phyloP scores from a whole-genome alignment of 2,113 vertebrate species.

The Pollachius pollachius region DNA sequence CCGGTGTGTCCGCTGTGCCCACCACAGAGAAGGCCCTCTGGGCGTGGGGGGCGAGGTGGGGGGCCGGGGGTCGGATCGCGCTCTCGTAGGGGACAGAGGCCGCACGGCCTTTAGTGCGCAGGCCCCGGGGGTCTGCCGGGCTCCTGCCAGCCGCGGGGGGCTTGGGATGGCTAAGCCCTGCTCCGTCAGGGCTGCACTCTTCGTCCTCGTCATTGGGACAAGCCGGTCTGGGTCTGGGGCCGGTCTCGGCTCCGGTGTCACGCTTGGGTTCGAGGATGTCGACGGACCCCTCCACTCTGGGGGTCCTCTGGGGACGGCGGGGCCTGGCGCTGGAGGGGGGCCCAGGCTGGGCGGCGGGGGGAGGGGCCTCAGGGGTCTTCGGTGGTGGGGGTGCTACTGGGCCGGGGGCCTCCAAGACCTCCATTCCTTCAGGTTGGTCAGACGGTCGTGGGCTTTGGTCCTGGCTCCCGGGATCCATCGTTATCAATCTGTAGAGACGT shows the following conservation, averaged over 20 bases:
- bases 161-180: slow-evolving; percentile 38
- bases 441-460: slow-evolving; percentile 39
- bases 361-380: slow-evolving; percentile 11
- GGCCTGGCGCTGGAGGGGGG: slow-evolving; percentile 40
- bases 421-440: slow-evolving; percentile 20
- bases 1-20: slow-evolving; percentile 70
- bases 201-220: neutral
- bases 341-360: slow-evolving; percentile 7
- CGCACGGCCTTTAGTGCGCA: slow-evolving; percentile 62
- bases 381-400: slow-evolving; percentile 14
- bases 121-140: slow-evolving; percentile 10
- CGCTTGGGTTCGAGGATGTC: slow-evolving; percentile 58
- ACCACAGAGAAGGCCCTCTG: slow-evolving; percentile 72
- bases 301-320: slow-evolving; percentile 62
- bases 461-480: slow-evolving; percentile 64
- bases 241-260: slow-evolving; percentile 45
- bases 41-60: slow-evolving; percentile 60
- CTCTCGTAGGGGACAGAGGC: slow-evolving; percentile 72
- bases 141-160: slow-evolving; percentile 27
- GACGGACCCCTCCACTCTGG: slow-evolving; percentile 63
- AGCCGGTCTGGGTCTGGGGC: slow-evolving; percentile 35
- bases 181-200: slow-evolving; percentile 44
- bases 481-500: slow-evolving; percentile 35
- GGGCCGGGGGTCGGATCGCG: slow-evolving; percentile 37
- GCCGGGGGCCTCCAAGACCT: slow-evolving; percentile 8